Conservation (phyloP, 1,140 invertebrate genomes). For the Harpegnathos saltator region DNA sequence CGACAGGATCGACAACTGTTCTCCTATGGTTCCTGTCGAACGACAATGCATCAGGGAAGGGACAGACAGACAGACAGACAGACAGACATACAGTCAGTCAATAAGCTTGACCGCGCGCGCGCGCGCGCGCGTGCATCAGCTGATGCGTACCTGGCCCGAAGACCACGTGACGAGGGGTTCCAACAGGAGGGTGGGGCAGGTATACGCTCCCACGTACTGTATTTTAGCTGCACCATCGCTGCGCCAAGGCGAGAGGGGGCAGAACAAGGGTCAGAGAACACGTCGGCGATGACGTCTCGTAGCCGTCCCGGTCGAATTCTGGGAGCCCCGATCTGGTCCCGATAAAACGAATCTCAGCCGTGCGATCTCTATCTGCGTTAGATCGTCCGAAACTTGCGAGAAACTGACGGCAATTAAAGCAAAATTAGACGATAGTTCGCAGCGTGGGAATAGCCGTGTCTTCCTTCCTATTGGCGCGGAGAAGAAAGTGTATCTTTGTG, state of each 20-base stretch:
- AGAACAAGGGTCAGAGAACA: conserved; percentile 12
- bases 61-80: conserved; percentile 1
- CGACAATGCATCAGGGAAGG: conserved; percentile 33
- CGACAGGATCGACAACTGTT: background rate
- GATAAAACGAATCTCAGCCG: no score
- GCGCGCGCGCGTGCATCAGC: conserved; percentile 52
- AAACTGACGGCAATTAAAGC: no score
- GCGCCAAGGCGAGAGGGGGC: no score
- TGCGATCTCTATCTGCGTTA: no score
- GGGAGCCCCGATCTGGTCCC: no score
- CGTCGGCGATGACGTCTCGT: background rate
- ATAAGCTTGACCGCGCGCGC: conserved; percentile 53
- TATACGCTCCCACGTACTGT: background rate
- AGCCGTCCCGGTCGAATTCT: background rate
- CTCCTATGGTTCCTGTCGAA: conserved; percentile 26
- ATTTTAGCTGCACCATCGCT: conserved; percentile 19
- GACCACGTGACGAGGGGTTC: conserved; percentile 35
- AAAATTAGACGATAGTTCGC: no score
- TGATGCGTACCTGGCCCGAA: conserved; percentile 49
- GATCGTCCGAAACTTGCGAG: no score
- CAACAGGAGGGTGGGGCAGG: conserved; percentile 26
- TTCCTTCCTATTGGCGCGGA: no score
- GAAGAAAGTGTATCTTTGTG: background rate
- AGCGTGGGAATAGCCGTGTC: no score
- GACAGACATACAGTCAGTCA: conserved; percentile 45